Evolutionary conservation across 92 coral and sea anemone species (phyloP).

Genomic region (Plumapathes pennacea): DNA sequence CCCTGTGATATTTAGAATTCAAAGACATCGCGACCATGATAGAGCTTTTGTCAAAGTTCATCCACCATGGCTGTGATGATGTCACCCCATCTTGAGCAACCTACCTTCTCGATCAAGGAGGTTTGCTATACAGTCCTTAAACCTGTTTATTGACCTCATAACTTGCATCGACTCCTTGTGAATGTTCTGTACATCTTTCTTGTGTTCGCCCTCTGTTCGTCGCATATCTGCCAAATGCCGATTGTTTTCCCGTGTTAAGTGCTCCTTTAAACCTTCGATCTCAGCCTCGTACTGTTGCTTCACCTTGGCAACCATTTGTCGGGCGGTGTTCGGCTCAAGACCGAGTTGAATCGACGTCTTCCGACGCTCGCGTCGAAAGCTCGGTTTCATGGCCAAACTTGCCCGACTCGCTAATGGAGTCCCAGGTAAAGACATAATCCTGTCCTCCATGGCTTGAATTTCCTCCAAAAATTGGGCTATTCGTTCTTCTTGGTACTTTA

Average conservation of each 20-base stretch:
- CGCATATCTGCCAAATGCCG: constrained; percentile 83
- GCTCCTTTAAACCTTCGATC: constrained; percentile 78
- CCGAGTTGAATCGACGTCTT: constrained; percentile 55
- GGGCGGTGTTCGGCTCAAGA: constrained; percentile 79
- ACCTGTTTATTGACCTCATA: constrained; percentile 85
- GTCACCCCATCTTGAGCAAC: too few relatives aligned
- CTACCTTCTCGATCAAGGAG: constrained; percentile 90
- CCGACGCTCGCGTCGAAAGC: constrained; percentile 58
- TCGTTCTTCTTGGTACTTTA: constrained; percentile 89
- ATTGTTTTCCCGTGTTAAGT: constrained; percentile 67
- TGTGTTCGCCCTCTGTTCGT: constrained; percentile 79
- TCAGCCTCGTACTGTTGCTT: constrained; percentile 85
- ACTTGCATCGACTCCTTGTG: constrained; percentile 85
- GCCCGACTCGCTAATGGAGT: constrained; percentile 79
- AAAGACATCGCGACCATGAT: too few relatives aligned
- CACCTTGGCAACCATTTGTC: constrained; percentile 92
- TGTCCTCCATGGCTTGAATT: constrained; percentile 67
- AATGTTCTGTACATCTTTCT: constrained; percentile 76
- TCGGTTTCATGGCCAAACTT: constrained; percentile 59
- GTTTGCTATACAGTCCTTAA: constrained; percentile 83
- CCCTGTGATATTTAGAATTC: background rate
- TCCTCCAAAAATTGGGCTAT: constrained; percentile 84
- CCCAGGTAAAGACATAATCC: constrained; percentile 51
- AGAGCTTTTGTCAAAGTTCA: too few relatives aligned
- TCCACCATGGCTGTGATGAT: background rate